phyloP scores from a whole-genome alignment of 2,797 vertebrate genomes.

The Leptodactylus fallax region DNA sequence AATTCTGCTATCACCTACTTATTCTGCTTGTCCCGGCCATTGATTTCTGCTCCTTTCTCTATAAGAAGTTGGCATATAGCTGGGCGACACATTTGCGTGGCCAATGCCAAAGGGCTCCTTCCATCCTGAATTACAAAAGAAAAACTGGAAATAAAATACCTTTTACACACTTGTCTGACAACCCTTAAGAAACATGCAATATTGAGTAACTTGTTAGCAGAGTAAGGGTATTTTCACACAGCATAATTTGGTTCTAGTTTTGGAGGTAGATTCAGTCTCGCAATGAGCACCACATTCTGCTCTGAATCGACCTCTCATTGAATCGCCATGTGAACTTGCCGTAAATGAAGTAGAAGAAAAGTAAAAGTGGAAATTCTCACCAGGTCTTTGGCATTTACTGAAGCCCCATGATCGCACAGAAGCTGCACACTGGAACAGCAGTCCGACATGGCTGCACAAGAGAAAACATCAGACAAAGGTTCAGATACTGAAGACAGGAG shows the following conservation, averaged over 20 bases:
- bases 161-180: not conserved
- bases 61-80: conserved; percentile 89
- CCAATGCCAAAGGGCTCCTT: conserved; percentile 90
- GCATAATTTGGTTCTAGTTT: too few species aligned
- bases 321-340: too few species aligned
- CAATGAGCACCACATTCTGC: too few species aligned
- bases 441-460: conserved; percentile 84
- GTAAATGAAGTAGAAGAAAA: not conserved
- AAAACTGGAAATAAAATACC: not conserved
- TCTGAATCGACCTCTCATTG: too few species aligned
- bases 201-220: not conserved
- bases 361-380: conserved; percentile 77
- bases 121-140: conserved; percentile 82
- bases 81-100: conserved; percentile 96
- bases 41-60: conserved; percentile 88
- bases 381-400: conserved; percentile 87
- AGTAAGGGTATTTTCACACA: not conserved
- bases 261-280: too few species aligned
- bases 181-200: not conserved
- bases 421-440: conserved; percentile 93
- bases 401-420: conserved; percentile 90
- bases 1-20: conserved; percentile 76
- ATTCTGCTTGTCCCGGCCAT: conserved; percentile 91
- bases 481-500: not conserved
- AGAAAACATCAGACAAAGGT: not conserved